Base-by-base conservation (phyloP, 2,113 vertebrate species). In the Caloenas nicobarica region DNA sequence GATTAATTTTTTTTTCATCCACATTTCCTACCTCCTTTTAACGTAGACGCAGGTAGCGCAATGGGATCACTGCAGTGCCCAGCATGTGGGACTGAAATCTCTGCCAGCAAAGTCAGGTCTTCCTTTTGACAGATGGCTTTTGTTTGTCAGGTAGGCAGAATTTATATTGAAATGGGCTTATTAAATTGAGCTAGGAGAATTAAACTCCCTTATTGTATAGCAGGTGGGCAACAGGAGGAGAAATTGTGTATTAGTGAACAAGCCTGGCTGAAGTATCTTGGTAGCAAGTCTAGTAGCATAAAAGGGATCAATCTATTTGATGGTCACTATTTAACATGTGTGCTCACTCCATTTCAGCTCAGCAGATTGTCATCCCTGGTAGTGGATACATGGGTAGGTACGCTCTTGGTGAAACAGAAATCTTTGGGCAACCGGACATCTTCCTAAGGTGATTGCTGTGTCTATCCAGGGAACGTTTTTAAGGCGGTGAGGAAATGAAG, bases 331-430 rank as follows among this genome's bases (percentile, higher is more conserved):
- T 60, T 38, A 36, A 21, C 33, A 13, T 38, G 36, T 0, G 3
- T 58, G 31, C 77, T 94, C 42, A 1, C 4, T 21, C 18, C 0
- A 0, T 18, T 36, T 34, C 50, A 68, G 46, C 77, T 44, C 40
- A 51, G 73, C 46, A 81, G 68, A 50, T 4, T 57, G 53, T 50
- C 4, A 3, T 21, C 29, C 76, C 86, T 86, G 36, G 51, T 60
- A 60, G 74, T 3, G 71, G 34, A 28, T 65, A 68, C 29, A 33
- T 40, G 76, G 76, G 71, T 83, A 53, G 24, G 9, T 80, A 93
- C 46, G 51, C 81, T 83, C 74, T 46, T 77, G 83, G 89, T 80
- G 93, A 89, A 83, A 93, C 82, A 72, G 40, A 89, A 76, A 69
- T 15, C 65, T 66, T 88, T 94, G 57, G 53, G 16, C 17, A 69